These are phyloP conservation scores for Squalus acanthias DNA, from an alignment of 2,797 vertebrate genomes.

Conservation along the genomic window DNA sequence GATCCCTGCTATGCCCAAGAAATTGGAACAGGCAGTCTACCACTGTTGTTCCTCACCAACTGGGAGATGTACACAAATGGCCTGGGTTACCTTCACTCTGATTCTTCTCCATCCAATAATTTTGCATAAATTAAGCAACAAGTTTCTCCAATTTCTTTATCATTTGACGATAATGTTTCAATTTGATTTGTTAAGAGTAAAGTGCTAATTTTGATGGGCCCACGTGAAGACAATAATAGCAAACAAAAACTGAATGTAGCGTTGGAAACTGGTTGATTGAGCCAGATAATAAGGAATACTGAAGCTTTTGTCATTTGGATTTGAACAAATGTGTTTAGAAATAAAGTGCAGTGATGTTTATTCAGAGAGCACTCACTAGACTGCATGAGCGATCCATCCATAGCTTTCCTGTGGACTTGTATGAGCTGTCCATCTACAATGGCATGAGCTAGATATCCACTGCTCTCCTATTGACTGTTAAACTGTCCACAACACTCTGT, in stretches of 20 bases:
- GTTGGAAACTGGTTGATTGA: neutral
- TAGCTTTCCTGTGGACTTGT: neutral
- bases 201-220: neutral
- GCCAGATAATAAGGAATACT: neutral
- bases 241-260: neutral
- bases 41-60: neutral
- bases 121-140: neutral
- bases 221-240: neutral
- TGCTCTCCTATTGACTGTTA: neutral
- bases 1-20: neutral
- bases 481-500: neutral
- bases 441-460: neutral
- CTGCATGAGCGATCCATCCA: neutral
- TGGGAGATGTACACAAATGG: neutral
- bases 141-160: neutral
- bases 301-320: constrained; percentile 20
- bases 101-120: too few species aligned
- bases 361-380: neutral
- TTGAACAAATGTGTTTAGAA: neutral
- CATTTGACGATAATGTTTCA: neutral
- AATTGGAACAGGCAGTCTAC: neutral
- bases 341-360: neutral
- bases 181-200: neutral
- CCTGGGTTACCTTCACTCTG: neutral
- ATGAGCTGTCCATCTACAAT: neutral